Evolutionary conservation across 37 sponge, comb jelly and placozoan genomes (phyloP).

Genomic region (Corticium candelabrum): DNA sequence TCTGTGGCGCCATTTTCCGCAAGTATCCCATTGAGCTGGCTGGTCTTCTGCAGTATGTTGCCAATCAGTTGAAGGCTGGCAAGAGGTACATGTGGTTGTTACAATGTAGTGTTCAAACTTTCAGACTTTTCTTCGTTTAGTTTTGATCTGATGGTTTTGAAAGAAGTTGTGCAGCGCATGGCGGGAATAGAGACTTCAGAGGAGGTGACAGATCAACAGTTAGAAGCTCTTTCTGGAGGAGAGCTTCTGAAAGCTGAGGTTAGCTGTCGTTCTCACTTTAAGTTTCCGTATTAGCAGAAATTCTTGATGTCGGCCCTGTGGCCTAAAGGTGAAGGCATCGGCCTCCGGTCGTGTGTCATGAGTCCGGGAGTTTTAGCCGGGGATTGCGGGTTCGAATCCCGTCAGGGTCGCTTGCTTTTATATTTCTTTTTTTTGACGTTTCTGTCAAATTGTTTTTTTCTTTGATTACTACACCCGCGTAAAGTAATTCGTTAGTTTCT

Average conservation of each 20-base stretch:
- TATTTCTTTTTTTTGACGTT: neutral
- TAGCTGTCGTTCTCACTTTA: neutral
- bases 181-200: conserved; percentile 87
- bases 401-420: neutral
- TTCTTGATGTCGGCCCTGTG: neutral
- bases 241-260: conserved; percentile 91
- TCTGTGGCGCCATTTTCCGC: conserved; percentile 84
- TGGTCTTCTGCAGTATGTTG: conserved; percentile 88
- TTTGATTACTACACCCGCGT: no score
- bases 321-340: neutral
- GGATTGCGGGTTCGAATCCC: neutral
- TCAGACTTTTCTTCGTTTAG: conserved; percentile 11
- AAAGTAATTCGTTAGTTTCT: no score
- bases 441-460: no score
- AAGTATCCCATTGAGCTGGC: conserved; percentile 85
- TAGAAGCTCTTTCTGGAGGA: conserved; percentile 87
- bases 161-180: conserved; percentile 95
- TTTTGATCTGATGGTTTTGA: conserved; percentile 87
- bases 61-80: conserved; percentile 93
- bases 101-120: neutral
- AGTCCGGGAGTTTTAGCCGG: neutral
- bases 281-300: neutral
- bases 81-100: conserved; percentile 57
- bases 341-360: neutral
- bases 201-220: conserved; percentile 72